Conservation (phyloP, 2,797 vertebrate genomes). For the Gymnocypris eckloni region DNA sequence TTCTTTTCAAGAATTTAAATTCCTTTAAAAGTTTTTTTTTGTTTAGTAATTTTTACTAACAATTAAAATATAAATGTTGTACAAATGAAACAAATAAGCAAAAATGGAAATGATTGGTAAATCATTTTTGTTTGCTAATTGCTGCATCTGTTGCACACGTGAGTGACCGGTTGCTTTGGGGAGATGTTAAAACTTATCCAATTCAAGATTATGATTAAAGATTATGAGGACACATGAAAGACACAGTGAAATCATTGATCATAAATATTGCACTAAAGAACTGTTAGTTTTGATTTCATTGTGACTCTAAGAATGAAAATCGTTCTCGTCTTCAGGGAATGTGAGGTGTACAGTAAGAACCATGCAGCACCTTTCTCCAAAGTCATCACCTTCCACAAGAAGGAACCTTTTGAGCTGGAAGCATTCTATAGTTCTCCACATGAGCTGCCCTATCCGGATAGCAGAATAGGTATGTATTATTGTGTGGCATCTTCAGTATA, state of each 20-base stretch:
- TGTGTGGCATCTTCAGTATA: slow-evolving; percentile 22
- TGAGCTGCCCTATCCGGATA: slow-evolving; percentile 92
- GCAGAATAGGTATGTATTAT: slow-evolving; percentile 85
- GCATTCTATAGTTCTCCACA: slow-evolving; percentile 92
- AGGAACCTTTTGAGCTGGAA: slow-evolving; percentile 94
- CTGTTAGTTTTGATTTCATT: background rate
- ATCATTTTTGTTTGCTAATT: background rate
- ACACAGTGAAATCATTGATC: background rate
- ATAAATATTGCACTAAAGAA: background rate
- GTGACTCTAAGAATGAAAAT: background rate
- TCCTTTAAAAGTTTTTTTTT: too few species aligned
- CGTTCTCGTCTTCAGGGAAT: slow-evolving; percentile 80
- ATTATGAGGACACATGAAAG: background rate
- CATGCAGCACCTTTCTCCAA: slow-evolving; percentile 96
- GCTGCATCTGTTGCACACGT: background rate
- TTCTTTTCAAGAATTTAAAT: background rate
- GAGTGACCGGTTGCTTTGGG: background rate
- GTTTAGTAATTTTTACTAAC: too few species aligned
- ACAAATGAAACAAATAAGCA: background rate
- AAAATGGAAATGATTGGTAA: background rate
- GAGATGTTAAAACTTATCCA: background rate
- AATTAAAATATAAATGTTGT: too few species aligned
- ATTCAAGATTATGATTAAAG: background rate
- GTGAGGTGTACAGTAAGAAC: slow-evolving; percentile 95
- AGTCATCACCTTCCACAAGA: slow-evolving; percentile 97